A percentile compares a stretch with the other conserved stretches of the same genome.
phyloP scores from a whole-genome alignment of 1,140 invertebrate species.

The Paracyclopina nana region DNA sequence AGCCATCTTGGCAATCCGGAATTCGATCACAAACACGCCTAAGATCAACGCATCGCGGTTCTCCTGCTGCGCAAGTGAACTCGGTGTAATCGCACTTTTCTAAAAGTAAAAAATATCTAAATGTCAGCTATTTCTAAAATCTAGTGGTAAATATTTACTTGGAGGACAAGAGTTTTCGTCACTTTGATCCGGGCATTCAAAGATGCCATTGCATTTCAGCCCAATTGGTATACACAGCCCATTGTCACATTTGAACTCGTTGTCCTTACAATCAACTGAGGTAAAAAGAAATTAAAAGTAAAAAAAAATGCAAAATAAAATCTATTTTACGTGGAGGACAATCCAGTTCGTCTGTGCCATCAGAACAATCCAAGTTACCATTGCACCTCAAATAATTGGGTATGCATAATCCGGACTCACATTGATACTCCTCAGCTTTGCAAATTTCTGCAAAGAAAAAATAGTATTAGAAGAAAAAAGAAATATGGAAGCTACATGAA shows the following conservation, averaged over 20 bases:
- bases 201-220: too few species aligned
- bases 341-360: neutral
- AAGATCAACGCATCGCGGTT: neutral
- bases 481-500: too few species aligned
- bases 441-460: neutral
- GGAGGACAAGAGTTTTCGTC: too few species aligned
- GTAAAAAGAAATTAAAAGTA: too few species aligned
- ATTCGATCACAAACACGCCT: neutral
- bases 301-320: neutral
- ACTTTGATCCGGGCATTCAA: too few species aligned
- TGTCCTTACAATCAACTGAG: too few species aligned
- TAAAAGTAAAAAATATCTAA: too few species aligned
- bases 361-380: neutral
- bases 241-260: too few species aligned
- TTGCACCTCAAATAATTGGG: neutral
- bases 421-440: neutral
- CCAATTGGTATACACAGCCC: too few species aligned
- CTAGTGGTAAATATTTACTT: too few species aligned
- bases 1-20: neutral
- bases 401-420: neutral
- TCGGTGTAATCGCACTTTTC: too few species aligned
- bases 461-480: neutral
- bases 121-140: too few species aligned
- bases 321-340: neutral
- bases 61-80: neutral